Conservation (phyloP, 2,113 vertebrate species). For the Gavialis gangeticus region DNA sequence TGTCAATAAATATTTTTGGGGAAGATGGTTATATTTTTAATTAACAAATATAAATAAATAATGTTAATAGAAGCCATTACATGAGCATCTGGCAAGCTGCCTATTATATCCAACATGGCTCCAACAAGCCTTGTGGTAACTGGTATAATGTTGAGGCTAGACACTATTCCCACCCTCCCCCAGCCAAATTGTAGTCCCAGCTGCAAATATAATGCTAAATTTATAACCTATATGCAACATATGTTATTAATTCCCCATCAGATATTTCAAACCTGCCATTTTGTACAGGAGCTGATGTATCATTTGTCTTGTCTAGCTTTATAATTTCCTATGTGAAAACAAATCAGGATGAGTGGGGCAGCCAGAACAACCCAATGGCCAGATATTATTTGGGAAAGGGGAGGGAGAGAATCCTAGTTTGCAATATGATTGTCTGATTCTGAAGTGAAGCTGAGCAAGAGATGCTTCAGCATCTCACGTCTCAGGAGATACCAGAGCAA, state of each 20-base stretch:
- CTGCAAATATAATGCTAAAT: background rate
- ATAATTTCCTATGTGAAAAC: background rate
- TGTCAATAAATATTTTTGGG: background rate
- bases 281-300: background rate
- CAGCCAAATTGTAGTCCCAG: background rate
- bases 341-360: background rate
- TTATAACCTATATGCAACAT: background rate
- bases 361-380: background rate
- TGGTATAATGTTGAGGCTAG: fast-evolving
- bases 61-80: background rate
- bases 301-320: fast-evolving
- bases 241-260: background rate
- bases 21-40: conserved; percentile 27
- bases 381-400: background rate
- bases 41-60: conserved; percentile 37
- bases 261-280: background rate
- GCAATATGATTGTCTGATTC: background rate
- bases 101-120: background rate
- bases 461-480: fast-evolving
- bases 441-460: fast-evolving
- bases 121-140: background rate
- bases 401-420: too few relatives aligned
- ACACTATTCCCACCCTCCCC: background rate
- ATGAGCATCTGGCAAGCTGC: conserved; percentile 6
- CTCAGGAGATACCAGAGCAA: background rate